Conservation (phyloP, 2,797 vertebrate genomes). For the Gallinago stenura region DNA sequence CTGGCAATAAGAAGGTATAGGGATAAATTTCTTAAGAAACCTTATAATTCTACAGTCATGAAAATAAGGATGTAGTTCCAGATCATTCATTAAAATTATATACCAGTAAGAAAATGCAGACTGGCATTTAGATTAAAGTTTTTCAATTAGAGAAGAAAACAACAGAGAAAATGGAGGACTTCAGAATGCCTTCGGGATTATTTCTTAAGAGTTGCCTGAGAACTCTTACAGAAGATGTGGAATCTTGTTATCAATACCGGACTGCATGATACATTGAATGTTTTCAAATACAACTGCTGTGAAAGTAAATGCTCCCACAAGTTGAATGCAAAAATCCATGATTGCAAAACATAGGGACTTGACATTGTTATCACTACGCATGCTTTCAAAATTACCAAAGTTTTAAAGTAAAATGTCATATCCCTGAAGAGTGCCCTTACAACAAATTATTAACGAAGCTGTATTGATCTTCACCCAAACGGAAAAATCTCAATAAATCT, state of each 20-base stretch:
- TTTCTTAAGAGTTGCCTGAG: neutral
- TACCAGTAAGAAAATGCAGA: neutral
- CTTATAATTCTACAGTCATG: neutral
- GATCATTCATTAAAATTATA: neutral
- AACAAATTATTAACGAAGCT: constrained; percentile 79
- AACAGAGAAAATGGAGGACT: constrained; percentile 30
- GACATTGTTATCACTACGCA: constrained; percentile 24
- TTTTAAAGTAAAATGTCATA: constrained; percentile 78
- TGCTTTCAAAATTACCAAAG: constrained; percentile 69
- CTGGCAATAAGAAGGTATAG: neutral
- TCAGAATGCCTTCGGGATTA: neutral
- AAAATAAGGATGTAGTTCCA: neutral
- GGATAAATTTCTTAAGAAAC: neutral
- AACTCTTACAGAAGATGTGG: neutral
- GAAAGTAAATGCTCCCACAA: constrained; percentile 40
- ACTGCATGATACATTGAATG: neutral
- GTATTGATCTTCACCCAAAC: constrained; percentile 85
- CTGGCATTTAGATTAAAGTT: neutral
- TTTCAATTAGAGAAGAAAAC: neutral
- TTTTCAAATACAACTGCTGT: constrained; percentile 55
- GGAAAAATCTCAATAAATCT: constrained; percentile 84
- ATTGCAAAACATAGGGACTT: neutral
- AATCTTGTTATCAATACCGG: constrained; percentile 52
- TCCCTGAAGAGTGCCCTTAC: constrained; percentile 68
- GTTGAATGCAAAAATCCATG: constrained; percentile 43